These are phyloP conservation scores for Agriotes lineatus DNA, from an alignment of 2,888 invertebrate species.

Conservation along the genomic window DNA sequence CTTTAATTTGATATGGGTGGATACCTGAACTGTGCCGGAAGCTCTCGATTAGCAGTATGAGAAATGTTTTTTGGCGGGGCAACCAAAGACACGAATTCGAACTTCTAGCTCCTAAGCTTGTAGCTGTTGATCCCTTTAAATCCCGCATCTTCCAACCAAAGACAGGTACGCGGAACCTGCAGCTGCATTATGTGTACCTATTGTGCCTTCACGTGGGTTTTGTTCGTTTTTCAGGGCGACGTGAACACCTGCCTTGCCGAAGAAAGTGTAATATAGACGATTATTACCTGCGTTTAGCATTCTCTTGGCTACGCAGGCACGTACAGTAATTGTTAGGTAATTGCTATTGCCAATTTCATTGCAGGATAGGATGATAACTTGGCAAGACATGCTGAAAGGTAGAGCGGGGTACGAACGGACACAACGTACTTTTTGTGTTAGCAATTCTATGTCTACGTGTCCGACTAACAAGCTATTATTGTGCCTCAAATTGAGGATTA, in stretches of 20 bases:
- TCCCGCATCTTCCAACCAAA: background rate
- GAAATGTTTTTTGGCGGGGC: too few species aligned
- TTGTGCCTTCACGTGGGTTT: conserved; percentile 3
- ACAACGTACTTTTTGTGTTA: conserved; percentile 1
- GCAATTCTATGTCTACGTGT: background rate
- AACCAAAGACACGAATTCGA: too few species aligned
- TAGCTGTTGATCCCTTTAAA: conserved; percentile 7
- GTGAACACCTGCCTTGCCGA: conserved; percentile 4
- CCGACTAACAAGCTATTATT: background rate
- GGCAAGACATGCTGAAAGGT: background rate
- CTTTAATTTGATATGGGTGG: too few species aligned
- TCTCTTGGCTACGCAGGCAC: conserved; percentile 1
- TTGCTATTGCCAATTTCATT: conserved; percentile 4
- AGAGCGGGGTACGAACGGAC: background rate
- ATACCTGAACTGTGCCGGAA: too few species aligned
- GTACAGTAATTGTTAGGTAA: conserved; percentile 12
- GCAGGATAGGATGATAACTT: background rate
- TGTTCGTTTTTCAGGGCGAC: background rate
- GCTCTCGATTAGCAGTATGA: too few species aligned
- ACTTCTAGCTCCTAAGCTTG: too few species aligned
- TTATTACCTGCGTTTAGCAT: conserved; percentile 5
- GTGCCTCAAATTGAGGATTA: background rate
- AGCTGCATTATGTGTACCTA: background rate
- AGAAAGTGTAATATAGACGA: conserved; percentile 12
- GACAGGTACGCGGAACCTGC: background rate